phyloP scores from a whole-genome alignment of 2,797 vertebrate genomes.

The Carduelis carduelis region DNA sequence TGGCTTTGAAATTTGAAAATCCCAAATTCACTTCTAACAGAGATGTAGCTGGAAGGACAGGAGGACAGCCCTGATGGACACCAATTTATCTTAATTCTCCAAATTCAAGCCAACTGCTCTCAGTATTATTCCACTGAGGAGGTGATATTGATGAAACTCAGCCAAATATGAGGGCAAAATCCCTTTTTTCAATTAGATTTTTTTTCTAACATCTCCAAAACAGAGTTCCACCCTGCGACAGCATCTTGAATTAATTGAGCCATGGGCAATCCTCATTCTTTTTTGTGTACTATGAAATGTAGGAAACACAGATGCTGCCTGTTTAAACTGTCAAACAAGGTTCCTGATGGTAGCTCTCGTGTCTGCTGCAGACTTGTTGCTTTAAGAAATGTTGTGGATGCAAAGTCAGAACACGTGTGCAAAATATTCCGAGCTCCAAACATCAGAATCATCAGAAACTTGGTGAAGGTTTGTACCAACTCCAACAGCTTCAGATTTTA shows the following conservation, averaged over 20 bases:
- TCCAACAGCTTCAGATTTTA: background rate
- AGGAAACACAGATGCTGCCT: conserved; percentile 63
- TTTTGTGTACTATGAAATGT: conserved; percentile 35
- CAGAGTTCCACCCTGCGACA: background rate
- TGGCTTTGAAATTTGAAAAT: background rate
- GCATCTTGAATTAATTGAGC: conserved; percentile 60
- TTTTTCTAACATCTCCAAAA: background rate
- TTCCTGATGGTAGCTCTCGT: conserved; percentile 61
- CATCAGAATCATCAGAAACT: background rate
- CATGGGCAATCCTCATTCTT: background rate
- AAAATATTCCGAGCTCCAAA: conserved; percentile 34
- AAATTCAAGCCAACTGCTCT: background rate
- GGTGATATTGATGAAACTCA: conserved; percentile 13
- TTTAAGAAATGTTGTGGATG: conserved; percentile 53
- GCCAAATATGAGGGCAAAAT: conserved; percentile 23
- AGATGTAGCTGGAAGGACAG: background rate
- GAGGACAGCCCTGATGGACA: background rate
- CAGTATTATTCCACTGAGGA: background rate
- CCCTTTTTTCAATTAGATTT: conserved; percentile 29
- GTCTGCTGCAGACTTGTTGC: conserved; percentile 46
- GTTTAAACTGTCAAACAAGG: conserved; percentile 68
- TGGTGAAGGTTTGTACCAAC: background rate
- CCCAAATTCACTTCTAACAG: background rate
- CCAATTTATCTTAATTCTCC: background rate
- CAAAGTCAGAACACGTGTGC: conserved; percentile 55